Conservation (phyloP, 2,888 invertebrate genomes). For the Neoascia interrupta region DNA sequence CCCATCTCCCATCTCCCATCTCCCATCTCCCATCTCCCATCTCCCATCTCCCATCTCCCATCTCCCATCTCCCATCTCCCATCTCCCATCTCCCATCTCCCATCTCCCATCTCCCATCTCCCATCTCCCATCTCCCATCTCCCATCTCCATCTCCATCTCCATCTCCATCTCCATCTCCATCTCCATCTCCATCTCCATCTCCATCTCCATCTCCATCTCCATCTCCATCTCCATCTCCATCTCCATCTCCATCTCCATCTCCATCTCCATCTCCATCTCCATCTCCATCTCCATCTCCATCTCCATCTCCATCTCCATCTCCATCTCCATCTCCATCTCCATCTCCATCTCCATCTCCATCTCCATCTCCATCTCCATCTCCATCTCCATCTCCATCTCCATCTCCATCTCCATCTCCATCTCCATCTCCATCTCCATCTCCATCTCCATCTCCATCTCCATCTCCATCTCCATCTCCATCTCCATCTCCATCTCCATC, state of each 20-base stretch:
- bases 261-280: background rate
- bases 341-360: background rate
- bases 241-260: background rate
- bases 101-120: background rate
- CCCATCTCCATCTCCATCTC: background rate
- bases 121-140: background rate
- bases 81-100: background rate
- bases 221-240: background rate
- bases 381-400: background rate
- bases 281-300: background rate
- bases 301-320: background rate
- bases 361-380: background rate
- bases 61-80: background rate
- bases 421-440: background rate
- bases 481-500: background rate
- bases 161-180: background rate
- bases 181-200: background rate
- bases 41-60: background rate
- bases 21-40: too few species aligned
- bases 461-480: background rate
- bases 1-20: background rate
- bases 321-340: background rate
- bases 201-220: background rate
- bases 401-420: background rate
- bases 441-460: background rate